phyloP scores from a whole-genome alignment of 2,888 invertebrate genomes.

The Rhingia rostrata region DNA sequence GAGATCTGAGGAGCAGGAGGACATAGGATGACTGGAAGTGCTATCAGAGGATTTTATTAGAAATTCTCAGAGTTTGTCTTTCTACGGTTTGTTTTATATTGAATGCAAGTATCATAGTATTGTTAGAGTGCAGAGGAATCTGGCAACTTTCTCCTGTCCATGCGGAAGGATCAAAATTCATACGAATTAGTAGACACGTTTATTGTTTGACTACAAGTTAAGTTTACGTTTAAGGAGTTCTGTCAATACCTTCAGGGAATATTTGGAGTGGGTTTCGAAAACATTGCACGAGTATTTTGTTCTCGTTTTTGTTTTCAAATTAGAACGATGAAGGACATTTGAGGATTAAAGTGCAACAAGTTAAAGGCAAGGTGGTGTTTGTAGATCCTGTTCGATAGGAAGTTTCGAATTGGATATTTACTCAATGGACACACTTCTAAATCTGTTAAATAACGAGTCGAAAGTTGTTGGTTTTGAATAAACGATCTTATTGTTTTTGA shows the following conservation, averaged over 20 bases:
- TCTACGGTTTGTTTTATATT: neutral
- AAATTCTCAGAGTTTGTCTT: neutral
- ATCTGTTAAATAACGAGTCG: no score
- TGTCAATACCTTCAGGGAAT: neutral
- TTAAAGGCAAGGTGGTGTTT: neutral
- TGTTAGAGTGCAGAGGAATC: neutral
- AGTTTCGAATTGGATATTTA: neutral
- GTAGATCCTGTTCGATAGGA: neutral
- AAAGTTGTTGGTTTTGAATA: no score
- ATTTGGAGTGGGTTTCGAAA: neutral
- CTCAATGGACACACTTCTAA: neutral
- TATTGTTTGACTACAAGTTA: neutral
- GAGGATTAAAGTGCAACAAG: slow-evolving; percentile 2
- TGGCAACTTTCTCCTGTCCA: neutral
- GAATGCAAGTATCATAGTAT: neutral
- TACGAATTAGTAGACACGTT: neutral
- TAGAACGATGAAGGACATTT: neutral
- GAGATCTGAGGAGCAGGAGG: neutral
- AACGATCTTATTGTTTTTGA: no score
- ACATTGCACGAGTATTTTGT: neutral
- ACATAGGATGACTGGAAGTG: neutral
- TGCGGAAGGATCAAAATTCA: neutral
- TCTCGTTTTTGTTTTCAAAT: no score
- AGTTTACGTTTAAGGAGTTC: neutral
- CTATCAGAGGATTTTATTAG: slow-evolving; percentile 7